Evolutionary conservation across 1,140 invertebrate genomes (phyloP), one percentile per base, ranked within the genome.

Genomic region (Ips nitidus): DNA sequence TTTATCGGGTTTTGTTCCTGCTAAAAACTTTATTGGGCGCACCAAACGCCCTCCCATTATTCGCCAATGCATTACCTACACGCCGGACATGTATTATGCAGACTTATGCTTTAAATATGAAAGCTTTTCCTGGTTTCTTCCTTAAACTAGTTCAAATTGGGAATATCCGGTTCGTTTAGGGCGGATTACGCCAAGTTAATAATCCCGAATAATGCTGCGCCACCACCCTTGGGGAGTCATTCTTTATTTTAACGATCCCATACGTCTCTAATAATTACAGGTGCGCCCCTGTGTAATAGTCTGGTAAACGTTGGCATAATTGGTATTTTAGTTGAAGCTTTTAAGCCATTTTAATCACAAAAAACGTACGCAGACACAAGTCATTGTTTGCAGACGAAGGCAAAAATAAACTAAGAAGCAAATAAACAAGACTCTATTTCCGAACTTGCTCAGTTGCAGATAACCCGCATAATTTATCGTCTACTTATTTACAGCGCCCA

Each of bases 211-310:
- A 38, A 50, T 50, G 47, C 45, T 22, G 22, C 42, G 38, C 52
- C 52, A 22, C 2, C 60, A 3, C 60, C 47, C 60, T 8, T 22
- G 4, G 43, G 60, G 60, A 62, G 4, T 37, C 60, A 52, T 62
- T 62, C 52, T 62, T 62, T 62, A 62, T 62, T 62, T 62, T 62
- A 62, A 62, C 47, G 60, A 52, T 38, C 60, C 39, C 52, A 52
- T 62, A 52, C 52, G 45, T 41, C 60, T 62, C 47, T 62, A 62
- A 62, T 62, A 62, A 62, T 62, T 62, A 62, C 43, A 37, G 47
- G 60, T 40, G 60, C 3, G 47, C 45, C 45, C 22, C 22, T 22
- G 22, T 22, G 52, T 39, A 43, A 52, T 40, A 62, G 8, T 52
- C 36, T 7, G 47, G 39, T 37, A 42, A 43, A 62, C 45, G 40